Conservation (phyloP, 2,113 vertebrate genomes). For the Perca schrenkii region DNA sequence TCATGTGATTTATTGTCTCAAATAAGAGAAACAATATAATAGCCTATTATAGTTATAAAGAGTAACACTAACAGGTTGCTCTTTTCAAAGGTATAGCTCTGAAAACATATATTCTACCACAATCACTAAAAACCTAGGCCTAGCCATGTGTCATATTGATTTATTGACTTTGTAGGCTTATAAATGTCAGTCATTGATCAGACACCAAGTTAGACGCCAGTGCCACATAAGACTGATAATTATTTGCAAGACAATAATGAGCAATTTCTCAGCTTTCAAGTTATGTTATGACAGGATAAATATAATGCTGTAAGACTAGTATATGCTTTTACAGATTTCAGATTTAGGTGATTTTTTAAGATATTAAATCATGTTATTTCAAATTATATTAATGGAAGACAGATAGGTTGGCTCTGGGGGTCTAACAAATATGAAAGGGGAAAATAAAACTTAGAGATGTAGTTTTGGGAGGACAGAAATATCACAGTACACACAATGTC, state of each 20-base stretch:
- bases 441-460: not conserved
- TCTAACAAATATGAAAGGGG: not conserved
- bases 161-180: conserved; percentile 7
- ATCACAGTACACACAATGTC: not conserved
- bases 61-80: not conserved
- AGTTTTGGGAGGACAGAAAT: not conserved
- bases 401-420: not conserved
- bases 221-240: not conserved
- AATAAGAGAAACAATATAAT: not conserved
- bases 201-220: not conserved
- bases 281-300: not conserved
- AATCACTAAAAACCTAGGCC: conserved; percentile 1
- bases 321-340: not conserved
- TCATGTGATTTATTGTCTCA: conserved; percentile 15
- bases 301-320: not conserved
- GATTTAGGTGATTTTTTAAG: not conserved
- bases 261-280: not conserved
- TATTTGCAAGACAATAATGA: not conserved
- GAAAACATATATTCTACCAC: not conserved
- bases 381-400: conserved; percentile 3
- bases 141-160: conserved; percentile 11
- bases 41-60: not conserved
- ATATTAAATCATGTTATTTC: conserved; percentile 1
- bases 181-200: conserved; percentile 14
- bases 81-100: not conserved